These are phyloP conservation scores for Rotaria socialis DNA, from an alignment of 2,888 invertebrate genomes.

Conservation along the genomic window DNA sequence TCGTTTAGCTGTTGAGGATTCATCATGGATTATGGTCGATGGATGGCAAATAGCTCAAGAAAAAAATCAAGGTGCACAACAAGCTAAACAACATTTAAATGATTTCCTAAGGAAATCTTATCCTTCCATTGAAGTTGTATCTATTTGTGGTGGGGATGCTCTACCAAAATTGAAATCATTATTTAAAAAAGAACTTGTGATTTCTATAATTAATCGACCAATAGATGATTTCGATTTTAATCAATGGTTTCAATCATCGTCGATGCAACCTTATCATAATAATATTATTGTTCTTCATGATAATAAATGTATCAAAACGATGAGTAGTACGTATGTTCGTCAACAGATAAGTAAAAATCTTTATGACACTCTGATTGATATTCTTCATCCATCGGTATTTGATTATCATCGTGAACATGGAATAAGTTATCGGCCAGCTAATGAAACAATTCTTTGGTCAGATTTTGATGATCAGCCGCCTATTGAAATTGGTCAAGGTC, in stretches of 20 bases:
- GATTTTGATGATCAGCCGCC: background rate
- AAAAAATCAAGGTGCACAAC: background rate
- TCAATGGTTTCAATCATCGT: background rate
- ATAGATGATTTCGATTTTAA: background rate
- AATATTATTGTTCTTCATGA: background rate
- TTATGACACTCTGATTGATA: background rate
- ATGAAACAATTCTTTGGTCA: slow-evolving; percentile 9
- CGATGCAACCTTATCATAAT: background rate
- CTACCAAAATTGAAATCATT: background rate
- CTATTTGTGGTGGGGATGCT: background rate
- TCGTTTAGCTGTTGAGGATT: background rate
- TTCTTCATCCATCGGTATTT: background rate
- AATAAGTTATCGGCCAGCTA: background rate
- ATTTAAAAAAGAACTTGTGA: slow-evolving; percentile 20
- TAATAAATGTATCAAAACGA: background rate
- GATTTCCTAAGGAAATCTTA: background rate
- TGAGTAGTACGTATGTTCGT: background rate
- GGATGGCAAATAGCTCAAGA: background rate
- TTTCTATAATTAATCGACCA: background rate
- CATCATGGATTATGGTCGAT: slow-evolving; percentile 22
- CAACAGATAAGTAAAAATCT: background rate
- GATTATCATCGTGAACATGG: background rate
- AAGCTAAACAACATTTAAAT: background rate
- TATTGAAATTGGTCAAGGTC: background rate
- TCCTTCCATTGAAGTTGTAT: background rate